Base-by-base conservation (phyloP, 1,140 invertebrate species). In the Caenorhabditis tropicalis region DNA sequence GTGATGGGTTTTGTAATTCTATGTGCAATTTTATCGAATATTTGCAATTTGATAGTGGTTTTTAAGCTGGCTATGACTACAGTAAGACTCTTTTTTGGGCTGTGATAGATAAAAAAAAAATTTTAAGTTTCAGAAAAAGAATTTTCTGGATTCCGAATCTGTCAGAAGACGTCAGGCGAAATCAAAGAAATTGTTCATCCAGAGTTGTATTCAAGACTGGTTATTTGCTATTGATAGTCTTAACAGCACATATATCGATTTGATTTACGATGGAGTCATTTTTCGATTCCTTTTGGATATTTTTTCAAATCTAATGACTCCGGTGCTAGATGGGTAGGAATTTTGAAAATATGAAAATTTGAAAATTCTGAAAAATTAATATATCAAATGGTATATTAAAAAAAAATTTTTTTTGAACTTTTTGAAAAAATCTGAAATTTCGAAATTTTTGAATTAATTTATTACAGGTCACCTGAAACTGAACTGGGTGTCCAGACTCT, bases 301-400 rank as follows among this genome's bases (percentile, higher is more conserved):
- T 65, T 65, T 65, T 16, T 65, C 58, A 15, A 65, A 65, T 65
- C n/a, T 65, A 19, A 65, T 65, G 58, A 65, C 58, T 36, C 58
- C 31, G 3, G 58, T 65, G 29, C 36, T 65, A 19, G 58, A 65
- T 36, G 58, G 58, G 58, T 65, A 19, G 19, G 58, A n/a, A 7
- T 56, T 29, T 15, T 6, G n/a, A n/a, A 19, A 51, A n/a, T n/a
- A 15, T 16, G 1, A 16, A n/a, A 51, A 0, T 51, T n/a, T n/a
- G 15, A 19, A 51, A 6, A n/a, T 51, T 19, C 4, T 6, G 1
- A 46, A 46, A 46, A n/a, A n/a, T n/a, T n/a, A n/a, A n/a, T n/a
- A n/a, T n/a, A n/a, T n/a, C n/a, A n/a, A n/a, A n/a, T n/a, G n/a
- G n/a, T n/a, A n/a, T n/a, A n/a, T n/a, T n/a, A n/a, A n/a, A n/a